phyloP scores from a whole-genome alignment of 2,888 invertebrate genomes.

The Ashinkailepas kermadecensis region DNA sequence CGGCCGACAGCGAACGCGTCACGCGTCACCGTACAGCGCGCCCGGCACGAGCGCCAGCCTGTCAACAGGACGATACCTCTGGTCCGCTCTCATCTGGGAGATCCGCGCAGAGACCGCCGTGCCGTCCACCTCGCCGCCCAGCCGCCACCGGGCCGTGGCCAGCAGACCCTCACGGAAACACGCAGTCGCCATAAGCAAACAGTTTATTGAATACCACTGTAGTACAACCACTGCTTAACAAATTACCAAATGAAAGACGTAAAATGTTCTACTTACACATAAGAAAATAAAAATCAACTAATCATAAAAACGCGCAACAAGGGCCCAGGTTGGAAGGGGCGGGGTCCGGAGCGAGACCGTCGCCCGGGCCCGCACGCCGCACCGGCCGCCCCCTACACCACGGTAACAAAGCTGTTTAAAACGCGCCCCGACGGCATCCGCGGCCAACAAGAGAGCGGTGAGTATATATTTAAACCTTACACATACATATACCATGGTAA shows the following conservation, averaged over 20 bases:
- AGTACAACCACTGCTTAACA: conserved; percentile 24
- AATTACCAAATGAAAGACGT: conserved; percentile 25
- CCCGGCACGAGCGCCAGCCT: too few species aligned
- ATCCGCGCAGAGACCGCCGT: too few species aligned
- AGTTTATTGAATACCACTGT: conserved; percentile 22
- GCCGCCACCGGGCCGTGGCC: too few species aligned
- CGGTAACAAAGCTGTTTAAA: conserved; percentile 18
- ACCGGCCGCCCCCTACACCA: background rate
- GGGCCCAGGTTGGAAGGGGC: background rate
- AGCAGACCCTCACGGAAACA: too few species aligned
- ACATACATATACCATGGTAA: conserved; percentile 9
- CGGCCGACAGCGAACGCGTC: too few species aligned
- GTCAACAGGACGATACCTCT: too few species aligned
- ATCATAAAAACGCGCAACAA: conserved; percentile 21
- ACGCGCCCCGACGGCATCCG: background rate
- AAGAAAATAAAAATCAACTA: conserved; percentile 24
- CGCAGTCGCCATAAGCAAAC: background rate
- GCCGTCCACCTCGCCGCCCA: too few species aligned
- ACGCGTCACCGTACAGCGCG: too few species aligned
- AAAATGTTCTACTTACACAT: conserved; percentile 23
- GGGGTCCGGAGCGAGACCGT: background rate
- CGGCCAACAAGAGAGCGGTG: conserved; percentile 6
- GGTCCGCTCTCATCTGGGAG: too few species aligned
- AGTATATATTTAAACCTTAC: conserved; percentile 22
- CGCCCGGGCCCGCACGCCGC: background rate